Base-by-base conservation (phyloP, 1,140 invertebrate genomes). In the Rhyacophila brunnea region DNA sequence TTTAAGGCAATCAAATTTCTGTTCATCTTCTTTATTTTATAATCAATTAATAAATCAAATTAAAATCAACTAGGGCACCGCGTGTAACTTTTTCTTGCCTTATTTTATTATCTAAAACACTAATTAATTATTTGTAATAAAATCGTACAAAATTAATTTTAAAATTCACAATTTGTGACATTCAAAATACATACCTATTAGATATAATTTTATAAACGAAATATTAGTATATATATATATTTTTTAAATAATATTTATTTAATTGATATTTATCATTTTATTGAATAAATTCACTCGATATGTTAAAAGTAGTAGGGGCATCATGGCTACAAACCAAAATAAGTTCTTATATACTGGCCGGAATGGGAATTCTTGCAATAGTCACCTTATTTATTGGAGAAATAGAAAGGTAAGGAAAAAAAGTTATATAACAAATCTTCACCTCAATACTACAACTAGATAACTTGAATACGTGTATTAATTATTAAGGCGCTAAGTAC, bases 221-320 rank as follows among this genome's bases (percentile, higher is more conserved):
- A 35, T 15, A 6, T 6, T 11, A 38, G 36, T 9, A 7, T 40
- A 36, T 17, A 49, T 17, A 49, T 49, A 49, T 17, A 5, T 9
- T 28, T 28, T 28, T 28, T 28, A 43, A 44, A 36, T 32, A 6
- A 53, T 58, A 32, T 36, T 6, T 54, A 55, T 52, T 2, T 46
- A 20, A 46, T 34, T 60, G 61, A 11, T 52, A 42, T 47, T 59
- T 19, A 45, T 63, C 35, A 44, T 9, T 54, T 49, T 63, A n/a
- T 59, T 42, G 17, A 50, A 42, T 59, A 20, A 56, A 64, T 66
- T 13, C 60, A 53, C 48, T 63, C 49, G 76, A 74, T 70, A 88
- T 88, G 81, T 74, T 89, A 70, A 89, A 90, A 81, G 87, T 89
- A 51, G 85, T 90, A 47, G 87, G 87, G 66, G 87, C 87, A 69